Evolutionary conservation across 2,113 vertebrate genomes (phyloP).

Genomic region (Catharus fuscescens): DNA sequence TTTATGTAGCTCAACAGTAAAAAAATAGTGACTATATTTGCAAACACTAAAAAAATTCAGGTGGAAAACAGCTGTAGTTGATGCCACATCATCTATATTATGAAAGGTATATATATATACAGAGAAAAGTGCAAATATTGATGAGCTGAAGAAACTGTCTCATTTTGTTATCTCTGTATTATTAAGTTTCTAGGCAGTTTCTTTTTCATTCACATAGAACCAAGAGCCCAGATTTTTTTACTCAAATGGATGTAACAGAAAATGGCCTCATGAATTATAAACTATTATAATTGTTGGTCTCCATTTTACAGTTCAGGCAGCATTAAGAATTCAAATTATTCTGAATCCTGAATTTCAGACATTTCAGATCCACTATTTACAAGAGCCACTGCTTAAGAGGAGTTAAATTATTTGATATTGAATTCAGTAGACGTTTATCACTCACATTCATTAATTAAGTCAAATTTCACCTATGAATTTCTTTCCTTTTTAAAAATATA

Average conservation of each 20-base stretch:
- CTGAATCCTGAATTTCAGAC: neutral
- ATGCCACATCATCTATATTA: neutral
- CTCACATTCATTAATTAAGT: neutral
- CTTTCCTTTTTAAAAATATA: neutral
- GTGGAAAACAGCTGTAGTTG: neutral
- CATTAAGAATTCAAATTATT: neutral
- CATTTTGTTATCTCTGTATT: neutral
- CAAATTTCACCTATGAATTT: neutral
- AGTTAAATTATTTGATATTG: neutral
- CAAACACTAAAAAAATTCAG: neutral
- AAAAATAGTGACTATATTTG: neutral
- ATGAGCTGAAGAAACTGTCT: neutral
- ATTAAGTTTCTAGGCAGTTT: neutral
- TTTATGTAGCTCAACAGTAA: neutral
- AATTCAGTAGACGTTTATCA: neutral
- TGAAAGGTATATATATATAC: neutral
- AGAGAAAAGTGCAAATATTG: neutral
- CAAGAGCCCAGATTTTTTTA: neutral
- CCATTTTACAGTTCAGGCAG: neutral
- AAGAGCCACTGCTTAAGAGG: neutral
- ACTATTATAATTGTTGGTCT: neutral
- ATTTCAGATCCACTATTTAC: neutral
- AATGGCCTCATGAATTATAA: neutral
- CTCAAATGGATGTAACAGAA: neutral
- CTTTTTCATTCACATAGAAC: neutral